Base-by-base conservation (phyloP, 2,113 vertebrate species). In the Crotalus viridis region DNA sequence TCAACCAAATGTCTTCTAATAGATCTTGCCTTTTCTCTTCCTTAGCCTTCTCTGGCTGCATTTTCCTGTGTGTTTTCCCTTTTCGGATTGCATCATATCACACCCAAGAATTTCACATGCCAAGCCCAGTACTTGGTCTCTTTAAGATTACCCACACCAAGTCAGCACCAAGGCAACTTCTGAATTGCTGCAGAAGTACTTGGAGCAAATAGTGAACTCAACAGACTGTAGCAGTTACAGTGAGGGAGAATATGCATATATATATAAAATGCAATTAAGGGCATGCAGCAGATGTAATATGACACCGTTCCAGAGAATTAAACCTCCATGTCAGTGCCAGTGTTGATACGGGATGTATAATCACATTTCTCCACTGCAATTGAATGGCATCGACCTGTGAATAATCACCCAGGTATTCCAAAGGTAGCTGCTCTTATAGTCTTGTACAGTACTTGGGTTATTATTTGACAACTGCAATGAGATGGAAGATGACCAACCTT, bases 281-380 rank as follows among this genome's bases (percentile, higher is more conserved):
- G 55, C 74, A 21, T 85, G 85, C 6, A 10, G 54, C 0, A 3
- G 93, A 95, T 59, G 46, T 24, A 91, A 81, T 85, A 1, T 19
- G 57, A 56, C 0, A 3, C 54, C 87, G 17, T 52, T 92, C 61
- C 93, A 0, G 54, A 94, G 89, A 91, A 88, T 57, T 95, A 92
- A 93, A 94, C 89, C 86, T 94, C 6, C 0, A 1, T 87, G 90
- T 96, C 69, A 52, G 52, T 93, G 95, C n/a, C 93, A n/a, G 22
- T 93, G 46, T 88, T 15, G 57, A 33, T 69, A 59, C 85, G 89
- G 85, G 90, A 95, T n/a, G 81, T n/a, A 28, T 87, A 52, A 69
- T 94, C 55, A 22, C 28, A 43, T 91, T 95, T 93, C 54, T 91
- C 43, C 85, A 81, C 57, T 88, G 1, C 91, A 94, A 5, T 86